Percentiles rank a stretch among this genome's conserved stretches.
Evolutionary conservation across 2,888 invertebrate genomes (phyloP).

Genomic region (Melanotus villosus): DNA sequence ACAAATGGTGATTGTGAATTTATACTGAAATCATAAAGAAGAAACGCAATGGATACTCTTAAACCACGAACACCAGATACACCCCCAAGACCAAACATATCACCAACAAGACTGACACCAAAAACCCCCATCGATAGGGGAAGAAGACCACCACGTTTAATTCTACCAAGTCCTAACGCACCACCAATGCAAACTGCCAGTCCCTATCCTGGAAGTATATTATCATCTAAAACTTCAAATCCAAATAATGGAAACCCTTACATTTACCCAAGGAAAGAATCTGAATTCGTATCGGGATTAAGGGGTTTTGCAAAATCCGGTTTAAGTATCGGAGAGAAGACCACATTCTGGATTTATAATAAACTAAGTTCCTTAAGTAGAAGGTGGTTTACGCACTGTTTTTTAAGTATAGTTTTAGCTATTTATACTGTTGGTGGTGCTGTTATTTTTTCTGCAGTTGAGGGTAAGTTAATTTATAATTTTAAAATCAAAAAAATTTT

Average conservation of each 20-base stretch:
- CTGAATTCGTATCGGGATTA: conserved; percentile 84
- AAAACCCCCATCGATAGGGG: conserved; percentile 40
- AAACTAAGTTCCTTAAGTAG: conserved; percentile 84
- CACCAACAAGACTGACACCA: conserved; percentile 22
- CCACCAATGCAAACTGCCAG: conserved; percentile 38
- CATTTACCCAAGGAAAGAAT: conserved; percentile 78
- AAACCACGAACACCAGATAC: conserved; percentile 20
- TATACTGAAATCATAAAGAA: neutral
- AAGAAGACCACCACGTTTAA: conserved; percentile 38
- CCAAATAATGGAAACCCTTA: conserved; percentile 51
- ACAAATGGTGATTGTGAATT: neutral
- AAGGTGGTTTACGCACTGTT: conserved; percentile 92
- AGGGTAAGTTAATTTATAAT: conserved; percentile 73
- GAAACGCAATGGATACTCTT: conserved; percentile 2
- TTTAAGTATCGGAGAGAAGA: conserved; percentile 86
- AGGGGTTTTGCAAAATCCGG: conserved; percentile 86
- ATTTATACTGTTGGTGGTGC: conserved; percentile 89
- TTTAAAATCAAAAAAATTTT: neutral
- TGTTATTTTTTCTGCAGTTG: conserved; percentile 82
- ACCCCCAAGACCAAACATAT: conserved; percentile 34
- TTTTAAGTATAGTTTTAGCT: conserved; percentile 83
- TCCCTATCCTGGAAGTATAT: conserved; percentile 34
- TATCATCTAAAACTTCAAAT: conserved; percentile 23
- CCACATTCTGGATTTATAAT: conserved; percentile 84
- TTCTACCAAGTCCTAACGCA: conserved; percentile 20